A percentile compares a stretch with the other conserved stretches of the same genome.
phyloP scores from a whole-genome alignment of 2,113 vertebrate genomes.

The Percina caprodes region DNA sequence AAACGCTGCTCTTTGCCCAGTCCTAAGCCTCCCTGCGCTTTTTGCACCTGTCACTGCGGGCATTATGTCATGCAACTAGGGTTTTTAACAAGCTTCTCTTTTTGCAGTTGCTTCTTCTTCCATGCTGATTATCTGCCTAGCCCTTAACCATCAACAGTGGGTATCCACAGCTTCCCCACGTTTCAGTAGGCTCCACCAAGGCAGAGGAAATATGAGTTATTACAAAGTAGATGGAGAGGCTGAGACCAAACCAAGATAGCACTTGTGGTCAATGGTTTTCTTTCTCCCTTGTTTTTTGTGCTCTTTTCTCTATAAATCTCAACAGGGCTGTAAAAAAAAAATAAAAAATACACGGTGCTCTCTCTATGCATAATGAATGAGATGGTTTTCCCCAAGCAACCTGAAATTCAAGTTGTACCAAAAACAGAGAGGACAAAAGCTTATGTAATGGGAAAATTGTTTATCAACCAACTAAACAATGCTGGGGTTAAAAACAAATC shows the following conservation, averaged over 20 bases:
- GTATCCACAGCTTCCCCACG: neutral
- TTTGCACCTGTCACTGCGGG: neutral
- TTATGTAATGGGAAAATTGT: conserved; percentile 34
- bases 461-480: conserved; percentile 21
- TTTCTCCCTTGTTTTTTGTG: neutral
- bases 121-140: neutral
- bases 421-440: conserved; percentile 30
- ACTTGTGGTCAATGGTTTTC: neutral
- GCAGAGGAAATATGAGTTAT: neutral
- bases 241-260: neutral
- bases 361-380: conserved; percentile 68
- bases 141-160: neutral
- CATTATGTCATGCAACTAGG: neutral
- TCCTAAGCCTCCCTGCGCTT: neutral
- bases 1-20: neutral
- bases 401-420: conserved; percentile 51
- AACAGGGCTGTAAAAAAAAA: conserved; percentile 6
- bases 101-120: neutral
- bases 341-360: conserved; percentile 16
- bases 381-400: conserved; percentile 55
- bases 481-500: neutral
- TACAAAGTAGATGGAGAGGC: neutral
- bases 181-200: neutral
- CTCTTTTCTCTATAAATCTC: neutral
- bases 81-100: neutral